Base-by-base conservation (phyloP, 2,888 invertebrate species). In the Aquatica leii region DNA sequence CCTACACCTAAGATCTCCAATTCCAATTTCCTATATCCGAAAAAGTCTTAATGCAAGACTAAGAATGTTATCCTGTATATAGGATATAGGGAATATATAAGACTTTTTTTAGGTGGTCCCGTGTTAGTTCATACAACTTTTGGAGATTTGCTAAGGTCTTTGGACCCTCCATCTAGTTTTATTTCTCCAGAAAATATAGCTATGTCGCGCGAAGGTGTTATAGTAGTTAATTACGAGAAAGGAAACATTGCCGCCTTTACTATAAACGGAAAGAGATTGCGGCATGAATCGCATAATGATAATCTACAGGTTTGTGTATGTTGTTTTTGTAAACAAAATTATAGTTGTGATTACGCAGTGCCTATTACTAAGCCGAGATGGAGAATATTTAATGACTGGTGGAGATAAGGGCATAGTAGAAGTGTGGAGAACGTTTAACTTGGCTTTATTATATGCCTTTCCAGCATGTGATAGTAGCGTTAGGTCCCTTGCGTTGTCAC, bases 311-410 rank as follows among this genome's bases (percentile, higher is more conserved):
- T 95, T 79, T 80, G 78, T 20, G n/a, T n/a, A n/a, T n/a, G n/a
- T n/a, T n/a, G n/a, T n/a, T n/a, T n/a, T n/a, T n/a, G n/a, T n/a
- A n/a, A n/a, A n/a, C n/a, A n/a, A n/a, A n/a, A n/a, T n/a, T n/a
- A n/a, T n/a, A n/a, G n/a, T n/a, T n/a, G n/a, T n/a, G n/a, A n/a
- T n/a, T n/a, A n/a, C n/a, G n/a, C 82, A 95, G 94, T 94, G 95
- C 84, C 87, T 95, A 87, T 87, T 93, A 76, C 84, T 98, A 79
- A 98, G 97, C 71, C 91, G 98, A 61, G 98, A 99, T 85, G 99
- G 99, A 70, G 98, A 99, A 85, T 99, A 98, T 84, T 86, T 99
- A 81, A 95, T 98, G 89, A 93, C 97, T 73, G 98, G 97, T 69
- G 98, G 98, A 12, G 97, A 96, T 80, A 93, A 92, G 78, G 98